Base-by-base conservation (phyloP, 2,888 invertebrate species). In the Melieria crassipennis region DNA sequence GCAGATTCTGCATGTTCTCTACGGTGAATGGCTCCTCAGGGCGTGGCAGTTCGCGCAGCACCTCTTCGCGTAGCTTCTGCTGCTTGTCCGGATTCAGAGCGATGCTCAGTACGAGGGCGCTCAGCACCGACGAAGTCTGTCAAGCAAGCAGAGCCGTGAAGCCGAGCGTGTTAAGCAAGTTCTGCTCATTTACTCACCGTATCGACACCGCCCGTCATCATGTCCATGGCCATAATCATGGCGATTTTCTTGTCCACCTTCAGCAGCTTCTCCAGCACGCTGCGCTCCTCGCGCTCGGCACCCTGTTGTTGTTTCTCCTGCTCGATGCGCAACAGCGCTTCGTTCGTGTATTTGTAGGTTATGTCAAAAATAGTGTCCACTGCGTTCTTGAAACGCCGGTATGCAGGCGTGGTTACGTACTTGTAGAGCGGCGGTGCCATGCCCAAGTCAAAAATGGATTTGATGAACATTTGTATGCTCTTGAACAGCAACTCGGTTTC, bases 191-290 rank as follows among this genome's bases (percentile, higher is more conserved):
- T 10, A 11, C 13, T 87, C 86, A 94, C 93, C 75, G 93, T 93
- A 81, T 93, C 93, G 50, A 93, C 89, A 74, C 93, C 93, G 62
- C 91, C 92, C 73, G 90, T 87, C 10, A 93, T 78, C 92, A 93
- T 91, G 82, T 93, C 93, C 78, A 91, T 89, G 1, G 90, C 91
- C 91, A 92, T 93, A 74, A 91, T 88, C 48, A 90, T 80, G 0
- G 92, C 93, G 11, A 91, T 89, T 81, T 88, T 88, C 68, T 89
- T 89, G 78, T 92, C 91, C 6, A 91, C 88, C 11, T 87, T 88
- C 64, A 92, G 82, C 45, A 93, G 82, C 79, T 90, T 90, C 82
- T 92, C 90, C 70, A 93, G 85, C 13, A 93, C 88, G 78, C 92
- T 92, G 73, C 79, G 78, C 42, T 82, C 82, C 42, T 77, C 62